Conservation (phyloP, 2,888 invertebrate species). For the Mantis religiosa region DNA sequence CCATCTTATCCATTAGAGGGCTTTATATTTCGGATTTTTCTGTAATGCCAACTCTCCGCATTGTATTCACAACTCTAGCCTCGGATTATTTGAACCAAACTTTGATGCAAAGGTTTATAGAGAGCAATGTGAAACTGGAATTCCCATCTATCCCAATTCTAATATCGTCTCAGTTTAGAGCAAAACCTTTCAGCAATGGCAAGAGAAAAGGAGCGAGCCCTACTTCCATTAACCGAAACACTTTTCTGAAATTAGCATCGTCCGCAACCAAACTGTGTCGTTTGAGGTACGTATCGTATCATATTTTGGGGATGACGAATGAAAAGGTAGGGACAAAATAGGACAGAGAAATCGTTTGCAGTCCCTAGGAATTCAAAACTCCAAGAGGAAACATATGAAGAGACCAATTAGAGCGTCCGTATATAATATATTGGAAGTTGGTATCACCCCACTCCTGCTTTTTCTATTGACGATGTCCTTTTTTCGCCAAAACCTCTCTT, state of each 20-base stretch:
- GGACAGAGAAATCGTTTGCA: not conserved
- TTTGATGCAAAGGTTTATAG: not conserved
- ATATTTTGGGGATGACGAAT: not conserved
- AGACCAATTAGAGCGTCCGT: slow-evolving; percentile 2
- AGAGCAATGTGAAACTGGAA: not conserved
- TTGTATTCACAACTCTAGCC: not conserved
- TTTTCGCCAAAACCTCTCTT: not conserved
- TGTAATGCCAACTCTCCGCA: not conserved
- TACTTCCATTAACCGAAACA: not conserved
- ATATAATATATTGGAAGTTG: not conserved
- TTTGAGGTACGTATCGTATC: not conserved
- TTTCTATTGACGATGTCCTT: not conserved
- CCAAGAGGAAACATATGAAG: not conserved
- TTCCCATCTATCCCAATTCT: not conserved
- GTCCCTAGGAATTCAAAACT: not conserved
- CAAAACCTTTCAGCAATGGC: not conserved
- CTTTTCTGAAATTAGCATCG: not conserved
- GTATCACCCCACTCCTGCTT: not conserved
- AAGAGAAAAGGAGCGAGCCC: not conserved
- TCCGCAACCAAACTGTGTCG: not conserved
- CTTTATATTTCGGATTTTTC: not conserved
- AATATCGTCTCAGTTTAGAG: not conserved
- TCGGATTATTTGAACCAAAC: not conserved
- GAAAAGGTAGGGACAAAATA: not conserved
- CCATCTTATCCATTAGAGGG: not conserved